Evolutionary conservation across 30 jellyfish, hydroid and myxozoan species (phyloP).

Genomic region (Catostylus mosaicus): DNA sequence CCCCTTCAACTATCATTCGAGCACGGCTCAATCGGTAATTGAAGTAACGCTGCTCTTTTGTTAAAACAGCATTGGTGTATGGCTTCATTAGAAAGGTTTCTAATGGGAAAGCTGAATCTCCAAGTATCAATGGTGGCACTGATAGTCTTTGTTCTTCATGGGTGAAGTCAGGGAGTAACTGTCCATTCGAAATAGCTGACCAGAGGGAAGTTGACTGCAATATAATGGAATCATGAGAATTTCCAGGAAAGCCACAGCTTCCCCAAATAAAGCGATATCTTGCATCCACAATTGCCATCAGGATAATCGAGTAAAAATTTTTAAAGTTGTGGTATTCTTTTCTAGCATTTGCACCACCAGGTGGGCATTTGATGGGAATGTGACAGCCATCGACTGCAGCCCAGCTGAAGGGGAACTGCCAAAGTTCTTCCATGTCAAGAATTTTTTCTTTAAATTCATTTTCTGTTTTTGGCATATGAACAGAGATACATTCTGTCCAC

Average conservation of each 20-base stretch:
- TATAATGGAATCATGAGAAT: slow-evolving; percentile 35
- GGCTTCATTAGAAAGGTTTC: slow-evolving; percentile 24
- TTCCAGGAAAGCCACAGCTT: slow-evolving; percentile 71
- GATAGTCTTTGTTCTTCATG: slow-evolving; percentile 14
- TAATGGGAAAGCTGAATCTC: slow-evolving; percentile 43
- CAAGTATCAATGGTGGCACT: slow-evolving; percentile 14
- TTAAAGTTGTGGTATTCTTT: slow-evolving; percentile 66
- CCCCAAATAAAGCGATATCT: slow-evolving; percentile 65
- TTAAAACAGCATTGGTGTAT: slow-evolving; percentile 38
- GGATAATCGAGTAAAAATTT: slow-evolving; percentile 59
- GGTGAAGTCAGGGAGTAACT: neutral
- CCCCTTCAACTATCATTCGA: slow-evolving; percentile 68
- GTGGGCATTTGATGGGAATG: slow-evolving; percentile 58
- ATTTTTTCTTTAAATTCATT: slow-evolving; percentile 24
- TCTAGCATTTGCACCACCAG: slow-evolving; percentile 29
- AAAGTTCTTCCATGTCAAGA: slow-evolving; percentile 29
- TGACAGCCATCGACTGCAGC: slow-evolving; percentile 62
- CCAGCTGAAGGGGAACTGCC: slow-evolving; percentile 60
- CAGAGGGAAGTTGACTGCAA: slow-evolving; percentile 9
- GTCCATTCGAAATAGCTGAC: neutral
- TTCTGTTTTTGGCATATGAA: slow-evolving; percentile 20
- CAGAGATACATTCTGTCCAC: slow-evolving; percentile 14
- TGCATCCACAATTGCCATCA: slow-evolving; percentile 65
- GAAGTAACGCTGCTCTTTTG: slow-evolving; percentile 51
- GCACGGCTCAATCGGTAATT: no score